A percentile compares a stretch with the other conserved stretches of the same genome.
Conservation (phyloP, 2,113 vertebrate species). For the Heptranchias perlo region DNA sequence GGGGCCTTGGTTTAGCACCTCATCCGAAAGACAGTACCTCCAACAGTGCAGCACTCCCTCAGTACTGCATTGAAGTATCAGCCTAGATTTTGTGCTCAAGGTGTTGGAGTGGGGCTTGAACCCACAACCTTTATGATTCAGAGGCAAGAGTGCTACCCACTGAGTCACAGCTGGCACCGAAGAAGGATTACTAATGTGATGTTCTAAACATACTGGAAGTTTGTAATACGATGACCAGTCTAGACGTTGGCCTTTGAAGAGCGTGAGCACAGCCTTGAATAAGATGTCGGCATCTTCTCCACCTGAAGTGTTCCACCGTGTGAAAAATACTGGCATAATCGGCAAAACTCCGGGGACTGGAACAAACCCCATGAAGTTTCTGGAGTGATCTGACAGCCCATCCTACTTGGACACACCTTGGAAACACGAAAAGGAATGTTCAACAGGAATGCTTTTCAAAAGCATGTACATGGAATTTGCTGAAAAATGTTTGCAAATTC, state of each 20-base stretch:
- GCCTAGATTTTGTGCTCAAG: not conserved
- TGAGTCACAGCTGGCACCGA: not conserved
- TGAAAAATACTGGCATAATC: not conserved
- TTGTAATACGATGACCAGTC: not conserved
- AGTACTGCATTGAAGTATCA: not conserved
- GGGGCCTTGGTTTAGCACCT: no score
- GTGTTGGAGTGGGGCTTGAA: not conserved
- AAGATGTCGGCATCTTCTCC: not conserved
- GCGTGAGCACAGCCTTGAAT: not conserved
- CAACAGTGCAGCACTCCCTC: no score
- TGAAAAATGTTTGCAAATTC: constrained; percentile 21
- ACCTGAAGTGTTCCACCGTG: not conserved
- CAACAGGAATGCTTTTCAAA: constrained; percentile 9
- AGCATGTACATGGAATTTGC: not conserved
- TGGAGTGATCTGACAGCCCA: not conserved
- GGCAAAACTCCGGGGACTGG: not conserved
- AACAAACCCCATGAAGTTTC: not conserved
- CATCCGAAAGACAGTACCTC: no score
- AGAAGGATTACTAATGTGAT: not conserved
- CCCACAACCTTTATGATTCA: not conserved
- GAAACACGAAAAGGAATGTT: not conserved
- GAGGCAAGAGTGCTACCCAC: not conserved
- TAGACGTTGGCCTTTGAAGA: not conserved
- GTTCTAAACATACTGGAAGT: not conserved
- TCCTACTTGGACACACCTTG: not conserved